Evolutionary conservation across 2,113 vertebrate species (phyloP), one percentile per base, ranked within the genome.

Genomic region (Anas platyrhynchos): DNA sequence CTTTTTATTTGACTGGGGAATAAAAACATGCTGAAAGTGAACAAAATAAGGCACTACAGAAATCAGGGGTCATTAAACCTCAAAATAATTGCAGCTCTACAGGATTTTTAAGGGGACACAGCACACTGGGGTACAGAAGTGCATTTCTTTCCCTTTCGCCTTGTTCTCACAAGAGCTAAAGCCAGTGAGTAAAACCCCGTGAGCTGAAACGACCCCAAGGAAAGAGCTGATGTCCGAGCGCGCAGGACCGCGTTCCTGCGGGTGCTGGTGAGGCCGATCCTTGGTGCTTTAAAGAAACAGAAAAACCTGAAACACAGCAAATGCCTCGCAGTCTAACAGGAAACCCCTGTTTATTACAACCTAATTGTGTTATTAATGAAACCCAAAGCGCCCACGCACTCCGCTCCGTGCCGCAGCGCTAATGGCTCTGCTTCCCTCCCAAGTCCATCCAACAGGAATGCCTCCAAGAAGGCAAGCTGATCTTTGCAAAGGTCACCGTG

Each of bases 11-110:
- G 91, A 83, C 34, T 95, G 71, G 94, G 94, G 94, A 96, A 93
- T 93, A 95, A 92, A 96, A 97, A 92, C 82, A 83, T 68, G 94
- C 95, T 96, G 94, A 90, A 96, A 95, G 72, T 62, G 91, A 95
- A 90, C 62, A 84, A 96, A 91, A 94, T 74, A 85, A 91, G 77
- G 62, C 78, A 92, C 79, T 95, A 94, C 54, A 87, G 92, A 93
- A 95, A 81, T 81, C 89, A 83, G 7, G 75, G 84, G 65, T 92
- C 96, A 97, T 96, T 96, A 97, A 91, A 81, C 55, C 88, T 89
- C 5, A 0, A 92, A 96, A 96, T 96, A 96, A 94, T 88, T 76
- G 86, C 74, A 84, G 83, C 67, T 91, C 11, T 4, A 86, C 36
- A 54, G 43, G 62, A 63, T 89, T 95, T 83, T 66, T 88, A 93